Percentiles rank a stretch among this genome's conserved stretches.
These are phyloP conservation scores for Nomada fucata DNA, from an alignment of 2,888 invertebrate species.

Conservation along the genomic window DNA sequence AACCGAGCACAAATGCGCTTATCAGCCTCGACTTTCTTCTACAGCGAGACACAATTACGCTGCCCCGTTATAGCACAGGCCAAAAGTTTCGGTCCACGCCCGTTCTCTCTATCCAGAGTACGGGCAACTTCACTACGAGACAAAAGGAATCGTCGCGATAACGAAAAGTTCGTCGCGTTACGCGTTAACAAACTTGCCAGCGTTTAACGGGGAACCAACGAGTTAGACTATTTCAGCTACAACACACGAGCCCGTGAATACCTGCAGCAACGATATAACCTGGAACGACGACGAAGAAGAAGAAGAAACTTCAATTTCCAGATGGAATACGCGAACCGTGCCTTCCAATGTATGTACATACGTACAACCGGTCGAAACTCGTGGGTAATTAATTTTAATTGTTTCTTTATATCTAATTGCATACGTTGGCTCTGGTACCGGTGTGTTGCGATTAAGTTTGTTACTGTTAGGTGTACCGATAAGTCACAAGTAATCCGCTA, in stretches of 20 bases:
- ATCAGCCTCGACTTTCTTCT: slow-evolving; percentile 14
- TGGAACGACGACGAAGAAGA: slow-evolving; percentile 36
- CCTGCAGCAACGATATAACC: slow-evolving; percentile 56
- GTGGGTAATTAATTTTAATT: slow-evolving; percentile 65
- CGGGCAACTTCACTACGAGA: background rate
- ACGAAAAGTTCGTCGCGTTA: slow-evolving; percentile 47
- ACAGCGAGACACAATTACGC: background rate
- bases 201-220: slow-evolving; percentile 13
- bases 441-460: no score
- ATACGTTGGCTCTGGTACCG: no score
- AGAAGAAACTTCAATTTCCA: slow-evolving; percentile 79
- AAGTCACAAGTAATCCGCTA: no score
- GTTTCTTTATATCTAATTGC: slow-evolving; percentile 4
- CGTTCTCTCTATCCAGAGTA: no score
- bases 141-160: slow-evolving; percentile 25
- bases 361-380: slow-evolving; percentile 72
- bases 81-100: slow-evolving; percentile 1
- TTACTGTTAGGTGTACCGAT: no score
- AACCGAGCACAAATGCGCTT: slow-evolving; percentile 7
- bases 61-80: background rate
- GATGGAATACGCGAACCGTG: slow-evolving; percentile 77
- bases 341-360: slow-evolving; percentile 80
- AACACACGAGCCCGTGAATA: slow-evolving; percentile 21
- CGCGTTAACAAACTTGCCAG: slow-evolving; percentile 26
- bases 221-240: background rate